These are phyloP conservation scores for Zaprionus inermis DNA, from an alignment of 1,140 invertebrate genomes.

Conservation along the genomic window DNA sequence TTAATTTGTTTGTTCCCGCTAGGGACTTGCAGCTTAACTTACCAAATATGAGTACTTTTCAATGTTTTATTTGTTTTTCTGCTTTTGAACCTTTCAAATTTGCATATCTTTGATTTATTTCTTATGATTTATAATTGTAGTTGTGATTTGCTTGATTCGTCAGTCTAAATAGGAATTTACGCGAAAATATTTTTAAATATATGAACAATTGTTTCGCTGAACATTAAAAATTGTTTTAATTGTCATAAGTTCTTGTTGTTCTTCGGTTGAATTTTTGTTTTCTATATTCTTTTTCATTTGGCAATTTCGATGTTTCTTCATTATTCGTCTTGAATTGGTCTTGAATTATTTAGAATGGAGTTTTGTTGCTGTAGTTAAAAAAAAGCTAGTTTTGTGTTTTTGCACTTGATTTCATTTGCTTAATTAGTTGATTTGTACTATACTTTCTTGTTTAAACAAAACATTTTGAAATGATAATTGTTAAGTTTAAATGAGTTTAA, in stretches of 20 bases:
- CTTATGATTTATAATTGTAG: conserved; percentile 33
- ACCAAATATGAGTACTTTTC: conserved; percentile 61
- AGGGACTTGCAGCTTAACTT: conserved; percentile 62
- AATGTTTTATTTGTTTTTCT: conserved; percentile 33
- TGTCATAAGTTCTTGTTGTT: conserved; percentile 41
- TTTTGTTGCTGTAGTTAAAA: conserved; percentile 19
- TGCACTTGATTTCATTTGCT: conserved; percentile 53
- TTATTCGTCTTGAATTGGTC: conserved; percentile 28
- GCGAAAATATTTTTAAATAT: conserved; percentile 22
- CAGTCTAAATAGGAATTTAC: conserved; percentile 24
- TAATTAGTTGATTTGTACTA: conserved; percentile 54
- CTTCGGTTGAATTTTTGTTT: conserved; percentile 37
- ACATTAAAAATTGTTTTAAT: conserved; percentile 27
- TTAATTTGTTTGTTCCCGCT: conserved; percentile 7
- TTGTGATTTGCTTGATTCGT: conserved; percentile 36
- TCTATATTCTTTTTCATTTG: conserved; percentile 36
- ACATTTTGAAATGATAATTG: conserved; percentile 73
- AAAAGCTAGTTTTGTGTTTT: conserved; percentile 38
- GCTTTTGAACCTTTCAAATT: conserved; percentile 16
- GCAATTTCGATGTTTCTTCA: conserved; percentile 23
- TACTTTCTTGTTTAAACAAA: conserved; percentile 60
- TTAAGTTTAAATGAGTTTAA: conserved; percentile 78
- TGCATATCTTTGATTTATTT: conserved; percentile 25
- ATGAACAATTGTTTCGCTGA: conserved; percentile 44
- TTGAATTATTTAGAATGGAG: conserved; percentile 32